Conservation (phyloP, 2,888 invertebrate genomes). For the Cepaea hortensis region DNA sequence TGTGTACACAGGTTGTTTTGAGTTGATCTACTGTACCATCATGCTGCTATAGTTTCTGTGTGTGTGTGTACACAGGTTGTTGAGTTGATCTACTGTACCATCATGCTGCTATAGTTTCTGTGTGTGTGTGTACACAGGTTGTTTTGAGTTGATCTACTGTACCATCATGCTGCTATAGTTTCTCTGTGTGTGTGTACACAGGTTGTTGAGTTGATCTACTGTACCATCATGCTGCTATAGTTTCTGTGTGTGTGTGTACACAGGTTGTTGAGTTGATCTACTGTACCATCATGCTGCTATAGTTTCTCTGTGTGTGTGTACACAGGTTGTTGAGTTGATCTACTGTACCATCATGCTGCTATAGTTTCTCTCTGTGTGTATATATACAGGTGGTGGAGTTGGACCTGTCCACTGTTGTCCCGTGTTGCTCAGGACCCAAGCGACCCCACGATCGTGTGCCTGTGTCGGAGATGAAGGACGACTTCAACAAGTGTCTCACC, state of each 20-base stretch:
- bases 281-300: conserved; percentile 94
- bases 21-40: no score
- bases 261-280: conserved; percentile 87
- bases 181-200: no score
- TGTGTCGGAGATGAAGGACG: conserved; percentile 90
- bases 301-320: conserved; percentile 81
- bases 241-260: neutral
- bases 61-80: no score
- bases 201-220: no score
- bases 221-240: no score
- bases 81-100: no score
- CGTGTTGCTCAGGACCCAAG: conserved; percentile 97
- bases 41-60: no score
- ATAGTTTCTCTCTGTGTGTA: conserved; percentile 84
- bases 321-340: conserved; percentile 86
- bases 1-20: no score
- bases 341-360: conserved; percentile 94
- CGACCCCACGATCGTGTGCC: conserved; percentile 96
- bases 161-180: no score
- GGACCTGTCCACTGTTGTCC: conserved; percentile 91
- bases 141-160: no score
- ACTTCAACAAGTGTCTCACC: conserved; percentile 89
- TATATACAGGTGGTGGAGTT: conserved; percentile 84
- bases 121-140: no score
- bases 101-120: no score